phyloP scores from a whole-genome alignment of 2,888 invertebrate genomes.

The Polymixis lichenea region DNA sequence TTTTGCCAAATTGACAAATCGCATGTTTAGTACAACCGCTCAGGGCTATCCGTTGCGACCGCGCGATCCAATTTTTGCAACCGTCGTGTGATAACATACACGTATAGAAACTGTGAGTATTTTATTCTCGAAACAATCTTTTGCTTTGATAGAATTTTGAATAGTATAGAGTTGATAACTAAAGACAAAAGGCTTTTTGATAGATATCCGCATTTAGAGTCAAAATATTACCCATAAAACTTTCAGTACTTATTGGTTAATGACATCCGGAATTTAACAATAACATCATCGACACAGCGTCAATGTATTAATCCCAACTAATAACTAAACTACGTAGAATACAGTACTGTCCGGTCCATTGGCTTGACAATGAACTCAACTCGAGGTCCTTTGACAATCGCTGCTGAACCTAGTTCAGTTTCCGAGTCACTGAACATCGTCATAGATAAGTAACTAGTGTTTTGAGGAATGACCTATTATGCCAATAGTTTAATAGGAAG shows the following conservation, averaged over 20 bases:
- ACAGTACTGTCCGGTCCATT: slow-evolving; percentile 44
- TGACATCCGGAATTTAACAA: background rate
- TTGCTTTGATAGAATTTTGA: background rate
- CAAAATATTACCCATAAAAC: no score
- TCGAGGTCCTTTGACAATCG: slow-evolving; percentile 50
- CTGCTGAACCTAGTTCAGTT: slow-evolving; percentile 27
- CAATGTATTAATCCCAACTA: slow-evolving; percentile 3
- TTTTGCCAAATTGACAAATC: slow-evolving; percentile 18
- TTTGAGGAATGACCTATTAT: slow-evolving; percentile 31
- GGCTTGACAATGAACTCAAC: slow-evolving; percentile 31
- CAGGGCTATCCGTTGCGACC: slow-evolving; percentile 8
- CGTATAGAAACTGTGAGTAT: slow-evolving; percentile 3
- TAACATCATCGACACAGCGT: background rate
- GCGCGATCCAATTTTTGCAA: background rate
- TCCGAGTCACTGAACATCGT: slow-evolving; percentile 41
- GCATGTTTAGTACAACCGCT: slow-evolving; percentile 11
- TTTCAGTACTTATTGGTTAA: background rate
- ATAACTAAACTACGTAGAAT: slow-evolving; percentile 22
- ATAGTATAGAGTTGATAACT: background rate
- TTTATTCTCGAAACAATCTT: background rate
- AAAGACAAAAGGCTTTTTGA: background rate
- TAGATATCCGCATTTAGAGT: background rate
- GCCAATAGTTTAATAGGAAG: background rate
- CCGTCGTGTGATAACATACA: background rate
- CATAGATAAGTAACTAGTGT: slow-evolving; percentile 15